A percentile compares a stretch with the other conserved stretches of the same genome.
These are phyloP conservation scores for Platanista minor DNA, from an alignment of 2,113 vertebrate genomes.

Conservation along the genomic window DNA sequence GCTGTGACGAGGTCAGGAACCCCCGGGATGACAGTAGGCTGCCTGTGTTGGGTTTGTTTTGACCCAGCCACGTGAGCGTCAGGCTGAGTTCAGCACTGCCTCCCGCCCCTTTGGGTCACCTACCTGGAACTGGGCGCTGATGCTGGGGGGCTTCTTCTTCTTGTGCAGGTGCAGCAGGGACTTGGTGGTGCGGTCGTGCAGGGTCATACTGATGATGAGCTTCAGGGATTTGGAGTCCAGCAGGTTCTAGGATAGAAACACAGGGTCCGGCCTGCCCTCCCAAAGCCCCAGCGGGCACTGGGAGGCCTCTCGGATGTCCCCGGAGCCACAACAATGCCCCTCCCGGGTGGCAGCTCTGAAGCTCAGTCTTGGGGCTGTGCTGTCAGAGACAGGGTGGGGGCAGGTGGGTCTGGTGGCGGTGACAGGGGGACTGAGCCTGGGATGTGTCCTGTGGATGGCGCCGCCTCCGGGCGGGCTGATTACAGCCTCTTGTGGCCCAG, in stretches of 20 bases:
- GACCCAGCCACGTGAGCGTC: accelerated
- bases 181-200: constrained; percentile 95
- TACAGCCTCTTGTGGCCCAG: background rate
- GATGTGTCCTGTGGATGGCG: too few species aligned
- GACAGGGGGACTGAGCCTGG: background rate
- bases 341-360: background rate
- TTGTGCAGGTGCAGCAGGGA: constrained; percentile 96
- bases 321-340: background rate
- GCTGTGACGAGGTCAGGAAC: accelerated
- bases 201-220: constrained; percentile 92
- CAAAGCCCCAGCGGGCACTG: accelerated
- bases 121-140: constrained; percentile 99
- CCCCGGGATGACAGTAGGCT: background rate
- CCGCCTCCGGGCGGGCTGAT: background rate
- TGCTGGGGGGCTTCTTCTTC: constrained; percentile 98
- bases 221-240: constrained; percentile 95
- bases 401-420: background rate
- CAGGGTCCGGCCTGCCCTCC: background rate
- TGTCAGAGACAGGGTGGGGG: background rate
- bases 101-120: accelerated
- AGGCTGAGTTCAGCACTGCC: accelerated
- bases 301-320: background rate
- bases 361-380: background rate
- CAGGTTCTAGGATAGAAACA: constrained; percentile 84
- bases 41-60: background rate